Evolutionary conservation across 23 tunicate genomes (phyloP), one percentile per base, ranked within the genome.

Genomic region (Pegea sp.): DNA sequence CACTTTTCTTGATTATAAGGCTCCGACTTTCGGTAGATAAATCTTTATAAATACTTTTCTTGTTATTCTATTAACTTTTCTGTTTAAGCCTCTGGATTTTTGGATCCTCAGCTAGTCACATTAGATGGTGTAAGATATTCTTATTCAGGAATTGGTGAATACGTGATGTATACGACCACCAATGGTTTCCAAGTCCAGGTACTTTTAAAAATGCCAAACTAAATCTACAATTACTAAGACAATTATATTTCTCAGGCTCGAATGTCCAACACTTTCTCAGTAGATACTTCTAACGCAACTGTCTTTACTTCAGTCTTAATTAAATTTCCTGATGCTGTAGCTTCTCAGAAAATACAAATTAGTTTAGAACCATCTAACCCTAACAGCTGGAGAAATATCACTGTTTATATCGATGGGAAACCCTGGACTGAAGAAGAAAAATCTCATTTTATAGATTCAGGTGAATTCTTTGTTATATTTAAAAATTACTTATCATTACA

Each of bases 131-230:
- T 42, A 28, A 27, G 5, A 16, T 76, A 67, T 42, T 48, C 68
- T 11, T 76, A 54, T 65, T 76, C 88, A 23, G 88, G 88, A 33
- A 44, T 67, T 2, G 88, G 88, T 19, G 88, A 76, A 55, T 76
- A 53, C 53, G 55, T 33, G 5, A 24, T 76, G 34, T 33, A 62
- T 8, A 58, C 34, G 33, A 55, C 57, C 23, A 70, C 54, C 26
- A 22, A 58, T 7, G 56, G 26, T 2, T 1, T 68, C 2, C 24
- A 31, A 1, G 64, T 58, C 18, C 64, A 58, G 74, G 64, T 58
- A n/a, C n/a, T n/a, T n/a, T n/a, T n/a, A n/a, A n/a, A n/a, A n/a
- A n/a, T n/a, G n/a, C n/a, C n/a, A n/a, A n/a, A n/a, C n/a, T n/a
- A n/a, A n/a, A n/a, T n/a, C n/a, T n/a, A n/a, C n/a, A n/a, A n/a